Evolutionary conservation across 2,113 vertebrate species (phyloP).

Genomic region (Neodontobutis hainanensis): DNA sequence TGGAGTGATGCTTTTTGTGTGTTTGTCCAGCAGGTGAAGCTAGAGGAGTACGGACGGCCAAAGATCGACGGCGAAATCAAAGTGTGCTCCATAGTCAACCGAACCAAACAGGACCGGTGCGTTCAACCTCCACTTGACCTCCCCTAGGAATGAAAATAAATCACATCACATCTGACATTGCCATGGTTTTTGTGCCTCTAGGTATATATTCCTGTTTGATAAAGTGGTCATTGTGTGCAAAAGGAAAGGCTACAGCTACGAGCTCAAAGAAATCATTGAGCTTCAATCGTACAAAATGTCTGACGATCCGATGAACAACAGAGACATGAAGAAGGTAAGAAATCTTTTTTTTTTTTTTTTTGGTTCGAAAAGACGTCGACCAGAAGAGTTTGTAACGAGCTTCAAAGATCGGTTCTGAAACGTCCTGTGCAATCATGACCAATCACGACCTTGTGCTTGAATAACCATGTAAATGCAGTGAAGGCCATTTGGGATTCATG

Average conservation of each 20-base stretch:
- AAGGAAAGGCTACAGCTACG: conserved; percentile 92
- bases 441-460: conserved; percentile 62
- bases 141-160: too few species aligned
- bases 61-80: conserved; percentile 98
- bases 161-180: neutral
- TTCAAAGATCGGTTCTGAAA: conserved; percentile 19
- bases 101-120: conserved; percentile 97
- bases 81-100: conserved; percentile 92
- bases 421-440: conserved; percentile 31
- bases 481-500: conserved; percentile 58
- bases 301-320: conserved; percentile 94
- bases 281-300: conserved; percentile 95
- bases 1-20: conserved; percentile 10
- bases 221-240: conserved; percentile 99
- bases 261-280: conserved; percentile 96
- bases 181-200: conserved; percentile 49
- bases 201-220: conserved; percentile 98
- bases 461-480: conserved; percentile 55
- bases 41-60: conserved; percentile 93
- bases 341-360: neutral
- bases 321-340: conserved; percentile 94
- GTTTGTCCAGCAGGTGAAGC: conserved; percentile 87
- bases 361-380: neutral
- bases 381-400: neutral
- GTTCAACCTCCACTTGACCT: neutral